Evolutionary conservation across 1,140 invertebrate genomes (phyloP).

Genomic region (Drosophila nigromelanica): DNA sequence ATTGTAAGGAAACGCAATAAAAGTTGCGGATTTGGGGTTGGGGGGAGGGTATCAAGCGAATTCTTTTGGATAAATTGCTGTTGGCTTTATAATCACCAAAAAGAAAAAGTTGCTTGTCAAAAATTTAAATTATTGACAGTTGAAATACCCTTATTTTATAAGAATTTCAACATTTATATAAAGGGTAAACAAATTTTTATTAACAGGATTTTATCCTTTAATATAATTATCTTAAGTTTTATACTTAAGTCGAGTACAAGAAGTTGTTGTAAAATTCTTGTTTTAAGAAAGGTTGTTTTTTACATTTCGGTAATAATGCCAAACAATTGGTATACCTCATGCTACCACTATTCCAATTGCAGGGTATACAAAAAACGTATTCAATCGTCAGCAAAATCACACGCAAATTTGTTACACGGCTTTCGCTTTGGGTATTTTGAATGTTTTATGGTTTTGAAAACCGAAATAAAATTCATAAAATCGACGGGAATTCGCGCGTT

Average conservation of each 20-base stretch:
- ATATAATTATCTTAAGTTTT: too few relatives aligned
- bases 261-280: too few relatives aligned
- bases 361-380: conserved; percentile 8
- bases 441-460: conserved; percentile 74
- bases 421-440: conserved; percentile 62
- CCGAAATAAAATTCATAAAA: conserved; percentile 74
- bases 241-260: too few relatives aligned
- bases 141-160: neutral
- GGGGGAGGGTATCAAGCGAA: conserved; percentile 23
- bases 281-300: too few relatives aligned
- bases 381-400: conserved; percentile 65
- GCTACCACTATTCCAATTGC: neutral
- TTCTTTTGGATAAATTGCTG: conserved; percentile 58
- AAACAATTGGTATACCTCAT: too few relatives aligned
- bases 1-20: conserved; percentile 57
- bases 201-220: too few relatives aligned
- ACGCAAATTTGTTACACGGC: conserved; percentile 62
- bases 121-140: neutral
- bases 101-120: conserved; percentile 2
- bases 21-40: conserved; percentile 2
- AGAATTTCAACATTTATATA: too few relatives aligned
- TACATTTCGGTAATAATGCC: too few relatives aligned
- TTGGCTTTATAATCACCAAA: conserved; percentile 71
- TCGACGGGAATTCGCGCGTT: conserved; percentile 56
- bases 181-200: too few relatives aligned